These are phyloP conservation scores for Hyles euphorbiae DNA, from an alignment of 1,140 invertebrate species.

Conservation along the genomic window DNA sequence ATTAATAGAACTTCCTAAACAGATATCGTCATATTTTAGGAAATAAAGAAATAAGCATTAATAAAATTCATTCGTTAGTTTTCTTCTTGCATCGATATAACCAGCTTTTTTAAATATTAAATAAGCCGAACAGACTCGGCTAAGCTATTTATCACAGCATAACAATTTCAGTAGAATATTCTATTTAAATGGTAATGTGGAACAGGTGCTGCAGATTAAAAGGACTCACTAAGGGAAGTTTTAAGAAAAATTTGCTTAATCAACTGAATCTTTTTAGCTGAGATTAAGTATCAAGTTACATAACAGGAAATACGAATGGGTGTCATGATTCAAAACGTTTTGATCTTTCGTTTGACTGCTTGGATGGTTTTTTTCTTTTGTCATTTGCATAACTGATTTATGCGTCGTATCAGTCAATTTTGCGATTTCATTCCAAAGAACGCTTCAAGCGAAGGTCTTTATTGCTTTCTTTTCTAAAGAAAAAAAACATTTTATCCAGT, in stretches of 20 bases:
- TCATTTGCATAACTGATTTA: slow-evolving; percentile 33
- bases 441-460: background rate
- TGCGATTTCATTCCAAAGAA: slow-evolving; percentile 14
- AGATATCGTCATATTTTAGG: no score
- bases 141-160: no score
- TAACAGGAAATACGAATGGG: slow-evolving; percentile 27
- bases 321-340: slow-evolving; percentile 26
- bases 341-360: slow-evolving; percentile 30
- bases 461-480: no score
- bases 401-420: slow-evolving; percentile 27
- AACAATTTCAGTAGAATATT: no score
- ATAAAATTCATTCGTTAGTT: no score
- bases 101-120: no score
- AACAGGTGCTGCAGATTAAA: background rate
- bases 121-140: no score
- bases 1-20: no score
- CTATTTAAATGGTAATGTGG: background rate
- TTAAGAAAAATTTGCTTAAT: background rate
- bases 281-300: slow-evolving; percentile 4
- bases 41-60: no score
- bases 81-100: no score
- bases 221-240: background rate
- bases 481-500: no score
- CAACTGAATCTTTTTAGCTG: background rate
- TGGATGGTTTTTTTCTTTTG: slow-evolving; percentile 25